Conservation (phyloP, 2,888 invertebrate species). For the Cephus nigrinus region DNA sequence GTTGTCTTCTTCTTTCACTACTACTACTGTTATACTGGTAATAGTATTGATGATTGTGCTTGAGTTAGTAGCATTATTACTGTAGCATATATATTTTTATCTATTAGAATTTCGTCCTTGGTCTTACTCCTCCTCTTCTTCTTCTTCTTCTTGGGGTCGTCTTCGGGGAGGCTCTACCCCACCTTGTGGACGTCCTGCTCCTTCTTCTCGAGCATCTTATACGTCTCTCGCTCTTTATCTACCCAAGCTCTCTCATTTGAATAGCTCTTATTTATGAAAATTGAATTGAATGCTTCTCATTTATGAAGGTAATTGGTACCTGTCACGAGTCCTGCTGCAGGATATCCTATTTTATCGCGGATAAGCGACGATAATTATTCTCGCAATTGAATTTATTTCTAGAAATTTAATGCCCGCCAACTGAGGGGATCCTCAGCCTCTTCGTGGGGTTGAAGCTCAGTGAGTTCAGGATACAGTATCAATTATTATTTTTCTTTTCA, state of each 20-base stretch:
- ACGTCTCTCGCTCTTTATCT: conserved; percentile 24
- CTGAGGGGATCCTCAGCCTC: neutral
- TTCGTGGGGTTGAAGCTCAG: neutral
- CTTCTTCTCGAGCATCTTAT: conserved; percentile 28
- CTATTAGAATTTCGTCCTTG: neutral
- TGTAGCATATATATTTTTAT: conserved; percentile 63
- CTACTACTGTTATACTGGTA: neutral
- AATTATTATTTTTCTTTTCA: neutral
- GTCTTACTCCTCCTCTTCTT: neutral
- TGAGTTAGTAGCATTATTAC: conserved; percentile 50
- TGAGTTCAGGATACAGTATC: neutral
- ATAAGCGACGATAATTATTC: conserved; percentile 58
- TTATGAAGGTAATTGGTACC: conserved; percentile 60
- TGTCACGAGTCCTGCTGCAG: conserved; percentile 51
- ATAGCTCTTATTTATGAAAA: conserved; percentile 62
- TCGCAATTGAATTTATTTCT: conserved; percentile 56
- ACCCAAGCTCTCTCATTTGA: conserved; percentile 44
- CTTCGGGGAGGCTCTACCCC: neutral
- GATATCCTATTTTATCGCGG: conserved; percentile 55
- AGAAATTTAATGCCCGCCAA: conserved; percentile 26
- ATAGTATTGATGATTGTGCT: conserved; percentile 40
- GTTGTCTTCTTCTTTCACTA: conserved; percentile 27
- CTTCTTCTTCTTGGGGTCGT: conserved; percentile 10
- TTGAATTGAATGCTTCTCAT: conserved; percentile 62
- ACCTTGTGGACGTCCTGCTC: conserved; percentile 1